Percentiles rank a stretch among this genome's conserved stretches.
phyloP scores from a whole-genome alignment of 1,140 invertebrate genomes.

The Drosophila kurseongensis region DNA sequence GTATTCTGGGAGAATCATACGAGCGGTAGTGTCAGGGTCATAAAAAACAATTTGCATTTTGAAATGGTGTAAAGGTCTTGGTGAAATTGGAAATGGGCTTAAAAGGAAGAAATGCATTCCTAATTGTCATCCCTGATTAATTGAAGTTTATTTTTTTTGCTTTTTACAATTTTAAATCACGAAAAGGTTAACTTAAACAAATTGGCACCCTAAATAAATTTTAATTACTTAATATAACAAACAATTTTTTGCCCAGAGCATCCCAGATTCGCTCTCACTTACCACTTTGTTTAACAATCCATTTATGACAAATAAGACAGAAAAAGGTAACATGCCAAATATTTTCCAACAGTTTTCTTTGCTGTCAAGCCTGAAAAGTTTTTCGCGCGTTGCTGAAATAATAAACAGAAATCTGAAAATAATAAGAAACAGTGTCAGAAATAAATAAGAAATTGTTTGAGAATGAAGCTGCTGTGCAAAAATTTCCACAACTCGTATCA shows the following conservation, averaged over 20 bases:
- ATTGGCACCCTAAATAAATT: background rate
- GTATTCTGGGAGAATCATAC: background rate
- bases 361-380: slow-evolving; percentile 33
- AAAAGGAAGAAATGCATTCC: too few relatives aligned
- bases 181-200: background rate
- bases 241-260: background rate
- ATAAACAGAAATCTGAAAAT: slow-evolving; percentile 22
- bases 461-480: slow-evolving; percentile 21
- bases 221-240: background rate
- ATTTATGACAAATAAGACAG: slow-evolving; percentile 10
- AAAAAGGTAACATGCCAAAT: background rate
- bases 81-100: too few relatives aligned
- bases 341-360: slow-evolving; percentile 6
- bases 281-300: slow-evolving; percentile 11
- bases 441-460: background rate
- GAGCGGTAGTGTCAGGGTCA: background rate
- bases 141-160: background rate
- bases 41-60: too few relatives aligned
- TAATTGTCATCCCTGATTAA: background rate
- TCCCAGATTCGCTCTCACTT: background rate
- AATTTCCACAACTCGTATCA: slow-evolving; percentile 39
- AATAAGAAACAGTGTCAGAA: slow-evolving; percentile 5
- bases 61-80: too few relatives aligned
- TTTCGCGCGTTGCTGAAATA: slow-evolving; percentile 26
- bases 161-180: too few relatives aligned